Percentiles rank a stretch among this genome's conserved stretches.
These are phyloP conservation scores for Rhodinocichla rosea DNA, from an alignment of 2,113 vertebrate genomes.

Conservation along the genomic window DNA sequence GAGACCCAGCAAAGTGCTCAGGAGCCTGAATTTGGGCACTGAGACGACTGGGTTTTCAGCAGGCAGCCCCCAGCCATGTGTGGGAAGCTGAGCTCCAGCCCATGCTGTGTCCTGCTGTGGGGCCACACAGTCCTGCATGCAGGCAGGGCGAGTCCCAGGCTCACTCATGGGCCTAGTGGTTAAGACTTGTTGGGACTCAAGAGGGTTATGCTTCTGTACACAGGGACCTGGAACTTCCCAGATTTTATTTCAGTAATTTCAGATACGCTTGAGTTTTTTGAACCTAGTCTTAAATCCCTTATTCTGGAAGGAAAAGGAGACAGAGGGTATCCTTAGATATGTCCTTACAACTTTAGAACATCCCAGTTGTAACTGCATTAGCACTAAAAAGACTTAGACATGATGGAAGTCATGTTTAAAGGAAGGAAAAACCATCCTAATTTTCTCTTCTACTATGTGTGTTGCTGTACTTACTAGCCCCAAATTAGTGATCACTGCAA, in stretches of 20 bases:
- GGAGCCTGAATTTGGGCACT: background rate
- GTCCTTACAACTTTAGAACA: background rate
- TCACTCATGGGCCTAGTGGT: fast-evolving
- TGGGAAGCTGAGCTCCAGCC: background rate
- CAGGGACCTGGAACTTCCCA: background rate
- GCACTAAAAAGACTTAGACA: background rate
- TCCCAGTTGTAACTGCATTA: background rate
- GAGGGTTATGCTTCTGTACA: fast-evolving
- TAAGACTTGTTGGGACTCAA: background rate
- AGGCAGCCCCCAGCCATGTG: fast-evolving
- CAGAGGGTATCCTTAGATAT: fast-evolving
- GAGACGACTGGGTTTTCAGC: background rate
- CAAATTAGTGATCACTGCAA: background rate
- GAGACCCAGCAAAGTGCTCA: background rate
- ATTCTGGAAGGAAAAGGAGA: background rate
- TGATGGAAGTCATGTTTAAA: background rate
- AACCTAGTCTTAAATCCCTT: background rate
- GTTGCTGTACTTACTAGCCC: background rate
- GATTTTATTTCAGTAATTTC: background rate
- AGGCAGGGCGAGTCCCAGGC: fast-evolving
- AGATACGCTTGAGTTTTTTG: background rate
- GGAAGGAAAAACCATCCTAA: fast-evolving
- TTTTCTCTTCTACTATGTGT: background rate
- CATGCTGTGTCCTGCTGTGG: background rate
- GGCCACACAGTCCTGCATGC: fast-evolving